These are phyloP conservation scores for Phycodurus eques DNA, from an alignment of 2,113 vertebrate species.

Conservation along the genomic window DNA sequence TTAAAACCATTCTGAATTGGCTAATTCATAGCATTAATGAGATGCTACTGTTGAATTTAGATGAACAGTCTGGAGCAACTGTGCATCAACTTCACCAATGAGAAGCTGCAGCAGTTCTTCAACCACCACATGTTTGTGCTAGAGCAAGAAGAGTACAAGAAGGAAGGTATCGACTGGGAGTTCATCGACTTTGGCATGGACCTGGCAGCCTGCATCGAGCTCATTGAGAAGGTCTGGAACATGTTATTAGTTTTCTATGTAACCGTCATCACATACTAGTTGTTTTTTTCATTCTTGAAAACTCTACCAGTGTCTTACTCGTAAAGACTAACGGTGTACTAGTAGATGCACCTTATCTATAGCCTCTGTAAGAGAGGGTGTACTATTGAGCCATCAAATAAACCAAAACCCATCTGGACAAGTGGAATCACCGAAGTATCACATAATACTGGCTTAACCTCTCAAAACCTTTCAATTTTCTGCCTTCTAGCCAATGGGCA, in stretches of 20 bases:
- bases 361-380: neutral
- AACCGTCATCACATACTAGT: neutral
- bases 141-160: slow-evolving; percentile 36
- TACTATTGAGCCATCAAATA: neutral
- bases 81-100: slow-evolving; percentile 62
- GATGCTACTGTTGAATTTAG: slow-evolving; percentile 9
- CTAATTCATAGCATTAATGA: neutral
- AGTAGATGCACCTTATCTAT: neutral
- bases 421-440: neutral
- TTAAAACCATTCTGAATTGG: neutral
- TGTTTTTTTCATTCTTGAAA: no score
- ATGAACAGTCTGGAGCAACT: slow-evolving; percentile 76
- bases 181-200: slow-evolving; percentile 91
- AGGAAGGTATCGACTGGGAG: slow-evolving; percentile 83
- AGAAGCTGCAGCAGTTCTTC: slow-evolving; percentile 85
- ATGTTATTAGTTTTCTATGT: neutral
- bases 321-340: no score
- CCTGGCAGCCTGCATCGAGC: slow-evolving; percentile 87
- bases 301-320: no score
- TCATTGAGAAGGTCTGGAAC: slow-evolving; percentile 82
- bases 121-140: slow-evolving; percentile 84
- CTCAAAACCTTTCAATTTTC: neutral
- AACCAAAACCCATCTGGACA: neutral
- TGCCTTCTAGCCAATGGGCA: slow-evolving; percentile 67
- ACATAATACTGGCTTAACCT: neutral